Evolutionary conservation across 2,113 vertebrate genomes (phyloP), one percentile per base, ranked within the genome.

Genomic region (Corythornis madagascariensis): DNA sequence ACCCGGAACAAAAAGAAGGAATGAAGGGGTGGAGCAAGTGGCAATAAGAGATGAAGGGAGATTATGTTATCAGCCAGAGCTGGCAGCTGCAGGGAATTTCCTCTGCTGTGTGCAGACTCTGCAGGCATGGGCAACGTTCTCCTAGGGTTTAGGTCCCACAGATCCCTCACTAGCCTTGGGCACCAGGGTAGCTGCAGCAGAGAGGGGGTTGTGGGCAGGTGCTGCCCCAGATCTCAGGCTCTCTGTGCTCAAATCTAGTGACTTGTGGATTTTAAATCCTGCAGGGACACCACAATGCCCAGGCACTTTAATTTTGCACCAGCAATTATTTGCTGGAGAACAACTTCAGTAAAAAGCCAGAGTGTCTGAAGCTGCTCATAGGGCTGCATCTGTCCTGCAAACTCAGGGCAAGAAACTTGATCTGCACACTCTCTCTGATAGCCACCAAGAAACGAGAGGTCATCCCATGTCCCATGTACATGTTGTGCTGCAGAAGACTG

Each of bases 1-100:
- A 65, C 31, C 53, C 13, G 4, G 64, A 10, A 17, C 16, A 55
- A 21, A 53, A 53, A 35, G 14, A 53, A 53, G 20, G 19, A 65
- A 55, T 9, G 42, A 67, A 74, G 21, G 45, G 83, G 89, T 86
- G 93, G 75, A 72, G 76, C 45, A 60, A 91, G 61, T 18, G 52
- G 75, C 85, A 83, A 5, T 61, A 57, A n/a, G 76, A 83, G 71
- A 89, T 93, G 60, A 80, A 89, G 19, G 25, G 53, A 94, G 88
- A 91, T 88, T 87, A 87, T 22, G 45, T 96, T 93, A 93, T 94
- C 86, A 60, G n/a, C 24, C 19, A 5, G 52, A 79, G 71, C 43
- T 86, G 86, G 90, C 83, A 81, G 53, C 64, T 52, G 69, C 15
- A 63, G 59, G 2, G 50, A 35, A 45, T 93, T 90, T 80, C 47